Percentiles rank a stretch among this genome's conserved stretches.
phyloP scores from a whole-genome alignment of 1,140 invertebrate species.

The Aphelinus certus region DNA sequence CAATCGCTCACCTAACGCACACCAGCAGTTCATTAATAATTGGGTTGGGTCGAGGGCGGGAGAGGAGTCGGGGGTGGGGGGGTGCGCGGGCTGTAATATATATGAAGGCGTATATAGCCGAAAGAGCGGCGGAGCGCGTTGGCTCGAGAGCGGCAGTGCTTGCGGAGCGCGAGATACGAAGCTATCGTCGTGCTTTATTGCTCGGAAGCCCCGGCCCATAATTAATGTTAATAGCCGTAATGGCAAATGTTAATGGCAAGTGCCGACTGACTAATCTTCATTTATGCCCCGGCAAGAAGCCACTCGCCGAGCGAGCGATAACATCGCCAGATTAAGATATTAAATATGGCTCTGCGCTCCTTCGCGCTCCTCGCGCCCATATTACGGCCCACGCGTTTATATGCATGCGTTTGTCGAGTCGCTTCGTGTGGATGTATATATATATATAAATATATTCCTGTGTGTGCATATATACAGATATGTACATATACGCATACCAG shows the following conservation, averaged over 20 bases:
- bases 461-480: no score
- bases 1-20: not conserved
- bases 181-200: constrained; percentile 43
- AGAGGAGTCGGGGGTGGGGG: not conserved
- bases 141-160: not conserved
- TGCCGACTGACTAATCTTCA: constrained; percentile 58
- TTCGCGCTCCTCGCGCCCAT: no score
- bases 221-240: constrained; percentile 57
- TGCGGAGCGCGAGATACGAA: constrained; percentile 21
- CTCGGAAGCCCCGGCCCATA: constrained; percentile 43
- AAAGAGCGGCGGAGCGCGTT: not conserved
- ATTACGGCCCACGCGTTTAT: not conserved
- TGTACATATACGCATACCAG: no score
- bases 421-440: not conserved
- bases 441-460: no score
- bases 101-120: not conserved
- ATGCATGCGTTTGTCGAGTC: not conserved
- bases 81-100: constrained; percentile 5
- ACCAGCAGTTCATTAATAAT: not conserved
- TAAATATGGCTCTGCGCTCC: constrained; percentile 46
- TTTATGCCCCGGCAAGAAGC: constrained; percentile 53
- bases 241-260: constrained; percentile 59
- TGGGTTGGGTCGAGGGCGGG: not conserved
- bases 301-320: constrained; percentile 50
- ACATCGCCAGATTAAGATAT: constrained; percentile 59